Conservation (phyloP, 2,113 vertebrate genomes). For the Meriones unguiculatus region DNA sequence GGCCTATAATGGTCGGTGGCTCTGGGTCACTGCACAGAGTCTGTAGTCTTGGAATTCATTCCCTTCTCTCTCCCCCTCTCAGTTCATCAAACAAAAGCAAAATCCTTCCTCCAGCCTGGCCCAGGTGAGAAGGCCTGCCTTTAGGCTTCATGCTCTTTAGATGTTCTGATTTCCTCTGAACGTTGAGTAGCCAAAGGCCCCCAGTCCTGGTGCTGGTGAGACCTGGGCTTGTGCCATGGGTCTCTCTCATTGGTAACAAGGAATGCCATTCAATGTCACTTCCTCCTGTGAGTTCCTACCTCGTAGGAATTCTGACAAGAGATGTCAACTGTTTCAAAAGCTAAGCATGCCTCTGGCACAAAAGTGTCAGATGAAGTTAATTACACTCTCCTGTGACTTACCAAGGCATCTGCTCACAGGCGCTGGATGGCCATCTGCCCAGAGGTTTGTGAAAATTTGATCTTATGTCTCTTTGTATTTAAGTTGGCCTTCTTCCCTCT, state of each 20-base stretch:
- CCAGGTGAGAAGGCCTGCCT: background rate
- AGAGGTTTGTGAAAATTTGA: conserved; percentile 58
- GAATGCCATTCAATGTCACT: background rate
- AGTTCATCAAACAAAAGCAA: background rate
- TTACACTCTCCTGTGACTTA: background rate
- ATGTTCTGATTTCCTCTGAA: background rate
- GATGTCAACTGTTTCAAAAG: background rate
- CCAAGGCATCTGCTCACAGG: background rate
- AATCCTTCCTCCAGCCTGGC: rapidly evolving
- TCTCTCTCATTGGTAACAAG: background rate
- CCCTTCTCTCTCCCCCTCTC: background rate
- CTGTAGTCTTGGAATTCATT: no score
- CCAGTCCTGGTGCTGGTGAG: background rate
- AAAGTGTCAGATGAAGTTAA: background rate
- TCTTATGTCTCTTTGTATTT: conserved; percentile 55
- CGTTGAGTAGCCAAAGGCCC: background rate
- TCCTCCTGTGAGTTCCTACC: background rate
- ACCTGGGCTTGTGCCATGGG: background rate
- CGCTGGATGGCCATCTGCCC: background rate
- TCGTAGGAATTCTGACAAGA: background rate
- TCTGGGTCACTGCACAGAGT: background rate
- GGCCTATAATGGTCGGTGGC: background rate
- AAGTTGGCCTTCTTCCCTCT: conserved; percentile 56
- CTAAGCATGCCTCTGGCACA: background rate
- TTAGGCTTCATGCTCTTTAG: background rate